Conservation (phyloP, 2,113 vertebrate species). For the Sinocyclocheilus anophthalmus region DNA sequence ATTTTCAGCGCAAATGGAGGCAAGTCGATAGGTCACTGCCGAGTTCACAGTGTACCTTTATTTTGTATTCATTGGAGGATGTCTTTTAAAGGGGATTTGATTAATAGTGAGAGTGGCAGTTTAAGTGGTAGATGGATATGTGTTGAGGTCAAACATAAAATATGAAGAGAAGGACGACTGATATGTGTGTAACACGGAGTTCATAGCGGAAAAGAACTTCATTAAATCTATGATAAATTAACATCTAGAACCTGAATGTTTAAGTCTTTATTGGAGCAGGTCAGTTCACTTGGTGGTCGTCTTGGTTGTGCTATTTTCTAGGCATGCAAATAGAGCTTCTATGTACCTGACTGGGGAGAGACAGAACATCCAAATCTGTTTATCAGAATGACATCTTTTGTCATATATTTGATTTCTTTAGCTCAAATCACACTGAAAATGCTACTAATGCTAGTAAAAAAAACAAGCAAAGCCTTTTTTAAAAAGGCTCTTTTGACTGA, state of each 20-base stretch:
- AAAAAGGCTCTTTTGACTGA: not conserved
- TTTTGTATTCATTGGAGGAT: not conserved
- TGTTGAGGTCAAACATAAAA: not conserved
- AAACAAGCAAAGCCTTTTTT: no score
- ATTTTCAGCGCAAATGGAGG: not conserved
- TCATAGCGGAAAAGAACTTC: not conserved
- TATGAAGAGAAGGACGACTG: not conserved
- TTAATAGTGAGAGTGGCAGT: not conserved
- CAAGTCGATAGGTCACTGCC: not conserved
- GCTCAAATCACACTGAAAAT: not conserved
- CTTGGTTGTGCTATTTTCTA: not conserved
- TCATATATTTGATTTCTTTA: not conserved
- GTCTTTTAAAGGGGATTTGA: slow-evolving; percentile 1
- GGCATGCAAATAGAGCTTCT: not conserved
- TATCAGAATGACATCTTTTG: not conserved
- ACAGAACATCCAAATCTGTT: not conserved
- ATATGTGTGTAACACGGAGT: not conserved
- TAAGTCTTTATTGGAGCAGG: not conserved
- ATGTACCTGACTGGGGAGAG: not conserved
- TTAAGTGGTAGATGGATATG: not conserved
- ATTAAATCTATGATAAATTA: not conserved
- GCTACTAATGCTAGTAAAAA: no score
- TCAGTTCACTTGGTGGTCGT: not conserved
- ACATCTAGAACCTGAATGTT: not conserved
- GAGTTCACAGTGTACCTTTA: not conserved